These are phyloP conservation scores for Tarsius wallacei DNA, from an alignment of 2,797 vertebrate genomes.

Conservation along the genomic window DNA sequence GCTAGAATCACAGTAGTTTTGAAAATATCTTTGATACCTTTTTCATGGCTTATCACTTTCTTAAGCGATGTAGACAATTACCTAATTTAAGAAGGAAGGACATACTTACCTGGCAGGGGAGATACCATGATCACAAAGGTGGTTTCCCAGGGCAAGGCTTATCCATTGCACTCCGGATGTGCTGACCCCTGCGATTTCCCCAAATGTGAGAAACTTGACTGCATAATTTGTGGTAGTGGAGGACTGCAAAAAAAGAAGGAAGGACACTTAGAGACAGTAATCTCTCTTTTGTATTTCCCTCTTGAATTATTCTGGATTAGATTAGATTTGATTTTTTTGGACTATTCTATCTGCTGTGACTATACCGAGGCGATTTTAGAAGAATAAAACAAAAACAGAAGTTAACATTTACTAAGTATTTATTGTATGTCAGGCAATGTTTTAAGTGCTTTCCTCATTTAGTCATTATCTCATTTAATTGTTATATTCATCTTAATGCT, in stretches of 20 bases:
- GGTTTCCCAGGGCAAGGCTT: no score
- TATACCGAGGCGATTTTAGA: slow-evolving; percentile 58
- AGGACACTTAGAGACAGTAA: not conserved
- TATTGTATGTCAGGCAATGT: not conserved
- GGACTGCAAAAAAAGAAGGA: not conserved
- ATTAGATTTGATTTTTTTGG: slow-evolving; percentile 53
- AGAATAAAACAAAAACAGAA: slow-evolving; percentile 52
- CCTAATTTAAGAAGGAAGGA: slow-evolving; percentile 54
- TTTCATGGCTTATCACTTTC: slow-evolving; percentile 29
- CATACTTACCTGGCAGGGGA: not conserved
- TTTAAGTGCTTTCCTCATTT: slow-evolving; percentile 26
- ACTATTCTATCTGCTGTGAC: slow-evolving; percentile 73
- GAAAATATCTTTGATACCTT: slow-evolving; percentile 26
- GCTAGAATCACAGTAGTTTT: not conserved
- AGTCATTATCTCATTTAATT: slow-evolving; percentile 55
- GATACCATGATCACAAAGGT: no score
- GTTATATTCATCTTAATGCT: slow-evolving; percentile 43
- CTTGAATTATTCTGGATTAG: not conserved
- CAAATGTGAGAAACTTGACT: no score
- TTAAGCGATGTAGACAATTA: not conserved
- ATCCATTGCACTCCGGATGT: no score
- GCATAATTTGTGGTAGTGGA: not conserved
- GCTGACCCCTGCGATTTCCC: no score
- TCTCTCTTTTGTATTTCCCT: slow-evolving; percentile 17
- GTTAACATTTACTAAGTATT: slow-evolving; percentile 12